Percentiles rank a stretch among this genome's conserved stretches.
Evolutionary conservation across 2,888 invertebrate species (phyloP).

Genomic region (Dasypolia templi): DNA sequence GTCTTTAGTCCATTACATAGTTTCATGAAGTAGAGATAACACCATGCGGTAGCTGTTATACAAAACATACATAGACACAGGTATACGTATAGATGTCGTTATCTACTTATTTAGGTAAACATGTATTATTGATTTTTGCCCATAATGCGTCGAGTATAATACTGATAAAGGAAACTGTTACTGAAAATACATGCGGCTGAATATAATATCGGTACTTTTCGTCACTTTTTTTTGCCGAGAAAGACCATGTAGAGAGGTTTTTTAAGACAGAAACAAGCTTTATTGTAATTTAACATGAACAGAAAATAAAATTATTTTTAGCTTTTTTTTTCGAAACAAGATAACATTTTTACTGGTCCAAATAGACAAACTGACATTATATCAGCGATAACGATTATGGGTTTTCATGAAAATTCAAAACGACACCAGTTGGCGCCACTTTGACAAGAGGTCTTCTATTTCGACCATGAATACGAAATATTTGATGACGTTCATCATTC

Average conservation of each 20-base stretch:
- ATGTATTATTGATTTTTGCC: conserved; percentile 78
- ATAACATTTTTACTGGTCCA: background rate
- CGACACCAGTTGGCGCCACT: no score
- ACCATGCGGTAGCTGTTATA: conserved; percentile 30
- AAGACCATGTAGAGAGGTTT: background rate
- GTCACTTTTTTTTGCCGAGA: background rate
- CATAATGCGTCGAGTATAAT: conserved; percentile 59
- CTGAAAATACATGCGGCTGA: conserved; percentile 30
- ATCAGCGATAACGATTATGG: background rate
- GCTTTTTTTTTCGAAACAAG: background rate
- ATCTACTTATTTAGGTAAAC: conserved; percentile 71
- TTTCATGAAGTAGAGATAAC: conserved; percentile 37
- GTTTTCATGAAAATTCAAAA: no score
- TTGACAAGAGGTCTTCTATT: no score
- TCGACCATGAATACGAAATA: no score
- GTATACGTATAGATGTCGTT: conserved; percentile 55
- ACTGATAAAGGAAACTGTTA: conserved; percentile 67
- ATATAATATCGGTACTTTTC: background rate
- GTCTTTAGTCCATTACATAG: conserved; percentile 16
- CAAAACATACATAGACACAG: conserved; percentile 19
- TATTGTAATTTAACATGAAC: no score
- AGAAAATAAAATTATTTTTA: background rate
- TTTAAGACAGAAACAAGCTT: no score
- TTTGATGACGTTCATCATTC: no score
- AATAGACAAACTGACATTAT: background rate